Evolutionary conservation across 2,113 vertebrate species (phyloP), one percentile per base, ranked within the genome.

Genomic region (Condylura cristata): DNA sequence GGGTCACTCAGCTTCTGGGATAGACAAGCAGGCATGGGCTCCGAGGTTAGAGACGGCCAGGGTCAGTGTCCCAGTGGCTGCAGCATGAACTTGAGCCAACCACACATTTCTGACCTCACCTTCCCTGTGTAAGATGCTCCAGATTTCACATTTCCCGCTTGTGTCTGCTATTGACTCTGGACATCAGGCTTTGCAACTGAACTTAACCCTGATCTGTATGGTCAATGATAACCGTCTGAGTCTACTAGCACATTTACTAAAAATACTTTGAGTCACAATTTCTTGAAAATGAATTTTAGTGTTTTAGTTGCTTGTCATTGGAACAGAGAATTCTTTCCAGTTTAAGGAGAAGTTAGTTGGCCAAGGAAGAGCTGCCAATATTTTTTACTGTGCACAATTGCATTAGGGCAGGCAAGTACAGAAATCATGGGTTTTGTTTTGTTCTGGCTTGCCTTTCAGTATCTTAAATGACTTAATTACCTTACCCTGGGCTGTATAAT

Each of bases 201-300:
- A 44, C 60, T 76, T 71, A 53, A 28, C 20, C 5, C 34, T 90
- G n/a, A 11, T 41, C 78, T 63, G 24, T 6, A 26, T 51, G 53
- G 32, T 79, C 74, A 34, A 70, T 37, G 90, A 82, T 78, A 91
- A 72, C 28, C 44, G 34, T 53, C 53, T 22, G 53, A 56, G 53
- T 22, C 26, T 28, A 2, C 4, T 16, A 80, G 93, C 8, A 16
- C 37, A n/a, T 70, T 16, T 26, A 58, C 78, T 87, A 51, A 92
- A 76, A 86, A 32, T 79, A 48, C 32, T 95, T 94, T 82, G 83
- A 89, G 39, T 83, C 79, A 82, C 26, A 65, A 79, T 20, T 91
- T 94, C 61, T 86, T 91, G 82, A 85, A 92, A 89, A 66, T 20
- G 41, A 76, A 83, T 66, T 80, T 85, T 46, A 71, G 32, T 83